Evolutionary conservation across 2,888 invertebrate genomes (phyloP), one percentile per base, ranked within the genome.

Genomic region (Archips xylosteana): DNA sequence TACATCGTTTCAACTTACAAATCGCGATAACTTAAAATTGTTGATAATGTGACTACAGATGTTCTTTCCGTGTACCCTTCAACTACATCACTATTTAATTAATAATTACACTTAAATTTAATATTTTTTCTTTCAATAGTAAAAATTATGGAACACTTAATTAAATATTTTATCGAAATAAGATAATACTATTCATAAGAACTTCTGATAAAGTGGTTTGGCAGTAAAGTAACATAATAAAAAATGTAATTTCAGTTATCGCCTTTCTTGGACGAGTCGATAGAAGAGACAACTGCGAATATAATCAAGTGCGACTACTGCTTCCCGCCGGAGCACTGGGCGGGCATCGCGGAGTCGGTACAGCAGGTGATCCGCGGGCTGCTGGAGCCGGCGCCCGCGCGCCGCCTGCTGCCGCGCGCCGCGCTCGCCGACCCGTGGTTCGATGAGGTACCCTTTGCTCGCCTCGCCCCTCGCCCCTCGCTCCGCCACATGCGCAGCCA

Each of bases 241-340:
- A 49, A 13, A 49, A 13, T 6, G 51, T 69, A 3, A 54, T 90
- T 88, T 0, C 83, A 96, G 96, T 92, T 97, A n/a, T 97, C 97
- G 5, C 97, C 97, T 3, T 98, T 97, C 90, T 90, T 97, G 76
- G 97, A 97, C 85, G 97, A 97, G 85, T 97, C 97, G 13, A 95
- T 97, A 76, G 97, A 97, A 84, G 97, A 97, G 90, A 97, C 97
- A 34, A 97, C 97, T 54, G 96, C 97, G 3, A 97, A 97, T 86
- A 97, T 97, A 77, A 95, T 97, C 32, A 97, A 97, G 85, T 96
- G 97, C 85, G 97, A 97, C 92, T 97, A 96, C 87, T 97, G 97
- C 84, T 97, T 97, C 89, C 97, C 97, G 15, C 96, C 96, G 71
- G 97, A 97, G 85, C 97, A 97, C 88, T 97, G 97, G 91, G 89